Evolutionary conservation across 2,888 invertebrate genomes (phyloP).

Genomic region (Cataglyphis cursor): DNA sequence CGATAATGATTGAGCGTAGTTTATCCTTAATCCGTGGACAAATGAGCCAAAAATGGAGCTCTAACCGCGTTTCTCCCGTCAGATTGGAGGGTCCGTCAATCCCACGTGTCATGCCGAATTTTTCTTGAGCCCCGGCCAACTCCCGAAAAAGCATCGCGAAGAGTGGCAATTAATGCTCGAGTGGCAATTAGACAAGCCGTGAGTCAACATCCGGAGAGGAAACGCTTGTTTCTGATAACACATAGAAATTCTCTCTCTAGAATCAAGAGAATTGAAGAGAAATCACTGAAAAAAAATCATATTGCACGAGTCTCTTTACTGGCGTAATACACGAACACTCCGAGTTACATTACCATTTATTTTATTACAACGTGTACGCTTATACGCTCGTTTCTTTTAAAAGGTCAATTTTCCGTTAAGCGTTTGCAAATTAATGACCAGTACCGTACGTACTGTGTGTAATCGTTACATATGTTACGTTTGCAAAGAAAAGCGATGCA

Average conservation of each 20-base stretch:
- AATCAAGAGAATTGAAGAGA: neutral
- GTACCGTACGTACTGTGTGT: conserved; percentile 21
- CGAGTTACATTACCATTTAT: too few relatives aligned
- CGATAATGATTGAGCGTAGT: conserved; percentile 8
- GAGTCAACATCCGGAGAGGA: conserved; percentile 31
- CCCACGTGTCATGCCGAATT: conserved; percentile 10
- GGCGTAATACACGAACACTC: neutral
- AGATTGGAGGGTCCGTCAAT: conserved; percentile 58
- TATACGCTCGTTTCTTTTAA: neutral
- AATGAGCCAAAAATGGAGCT: neutral
- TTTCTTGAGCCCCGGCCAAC: conserved; percentile 63
- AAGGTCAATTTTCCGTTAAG: conserved; percentile 28
- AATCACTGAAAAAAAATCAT: neutral
- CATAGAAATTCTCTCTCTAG: neutral
- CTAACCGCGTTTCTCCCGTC: conserved; percentile 26
- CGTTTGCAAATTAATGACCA: conserved; percentile 19
- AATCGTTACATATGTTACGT: conserved; percentile 35
- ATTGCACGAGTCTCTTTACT: neutral
- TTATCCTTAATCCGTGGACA: neutral
- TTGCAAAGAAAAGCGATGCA: conserved; percentile 49
- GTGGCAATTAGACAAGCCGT: conserved; percentile 64
- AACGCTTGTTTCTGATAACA: conserved; percentile 24
- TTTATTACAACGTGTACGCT: neutral
- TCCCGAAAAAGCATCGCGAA: conserved; percentile 58
- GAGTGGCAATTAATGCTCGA: conserved; percentile 60